Conservation (phyloP, 2,113 vertebrate species). For the Prunella himalayana region DNA sequence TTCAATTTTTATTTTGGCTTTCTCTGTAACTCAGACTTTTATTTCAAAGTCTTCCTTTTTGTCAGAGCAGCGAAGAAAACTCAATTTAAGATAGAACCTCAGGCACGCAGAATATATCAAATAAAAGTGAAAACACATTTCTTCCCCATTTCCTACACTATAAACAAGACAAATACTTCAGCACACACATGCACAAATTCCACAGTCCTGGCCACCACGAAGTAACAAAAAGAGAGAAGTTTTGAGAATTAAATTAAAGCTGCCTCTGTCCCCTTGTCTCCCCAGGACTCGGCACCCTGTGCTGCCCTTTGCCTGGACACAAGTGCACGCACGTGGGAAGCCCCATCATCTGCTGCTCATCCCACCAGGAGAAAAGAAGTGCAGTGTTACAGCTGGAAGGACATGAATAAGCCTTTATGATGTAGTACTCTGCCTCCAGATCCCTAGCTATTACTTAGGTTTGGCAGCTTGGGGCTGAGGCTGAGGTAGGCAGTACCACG, state of each 20-base stretch:
- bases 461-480: not conserved
- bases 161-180: constrained; percentile 3
- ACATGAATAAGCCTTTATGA: not conserved
- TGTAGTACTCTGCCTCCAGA: not conserved
- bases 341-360: fast-evolving
- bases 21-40: not conserved
- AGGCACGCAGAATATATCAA: constrained; percentile 13
- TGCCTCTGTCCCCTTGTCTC: not conserved
- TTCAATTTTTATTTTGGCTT: not conserved
- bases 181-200: not conserved
- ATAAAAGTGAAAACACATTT: constrained; percentile 54
- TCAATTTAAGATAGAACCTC: constrained; percentile 34
- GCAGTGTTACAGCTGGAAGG: not conserved
- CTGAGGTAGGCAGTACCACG: not conserved
- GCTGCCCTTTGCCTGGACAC: not conserved
- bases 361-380: fast-evolving
- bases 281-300: not conserved
- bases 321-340: fast-evolving
- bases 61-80: not conserved
- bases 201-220: not conserved
- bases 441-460: not conserved
- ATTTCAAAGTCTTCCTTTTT: constrained; percentile 3
- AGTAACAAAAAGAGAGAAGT: not conserved
- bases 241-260: not conserved
- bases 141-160: constrained; percentile 7